Evolutionary conservation across 2,113 vertebrate species (phyloP).

Genomic region (Craseonycteris thonglongyai): DNA sequence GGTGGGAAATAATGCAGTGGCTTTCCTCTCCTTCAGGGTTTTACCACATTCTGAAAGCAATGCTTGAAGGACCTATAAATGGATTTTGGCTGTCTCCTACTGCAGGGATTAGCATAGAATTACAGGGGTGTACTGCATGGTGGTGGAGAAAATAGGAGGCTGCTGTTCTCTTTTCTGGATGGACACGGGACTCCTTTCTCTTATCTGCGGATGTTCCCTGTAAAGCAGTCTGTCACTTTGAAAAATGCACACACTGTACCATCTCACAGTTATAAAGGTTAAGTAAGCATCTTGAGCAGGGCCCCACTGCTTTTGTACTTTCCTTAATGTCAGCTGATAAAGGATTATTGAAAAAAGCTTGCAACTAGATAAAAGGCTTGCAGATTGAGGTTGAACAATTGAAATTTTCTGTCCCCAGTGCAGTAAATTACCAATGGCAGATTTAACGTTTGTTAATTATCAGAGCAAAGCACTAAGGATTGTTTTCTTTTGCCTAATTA

Average conservation of each 20-base stretch:
- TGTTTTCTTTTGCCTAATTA: constrained; percentile 80
- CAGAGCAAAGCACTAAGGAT: constrained; percentile 70
- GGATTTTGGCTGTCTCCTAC: constrained; percentile 31
- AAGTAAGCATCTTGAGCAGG: constrained; percentile 74
- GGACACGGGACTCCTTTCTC: not conserved
- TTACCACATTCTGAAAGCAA: constrained; percentile 42
- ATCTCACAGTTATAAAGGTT: constrained; percentile 77
- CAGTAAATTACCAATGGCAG: constrained; percentile 72
- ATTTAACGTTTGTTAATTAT: constrained; percentile 73
- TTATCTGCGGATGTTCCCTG: constrained; percentile 6
- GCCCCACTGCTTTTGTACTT: constrained; percentile 63
- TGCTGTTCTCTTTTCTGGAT: not conserved
- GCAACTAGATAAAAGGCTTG: constrained; percentile 74
- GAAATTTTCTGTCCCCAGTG: constrained; percentile 64
- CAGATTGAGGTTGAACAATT: constrained; percentile 60
- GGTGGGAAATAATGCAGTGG: not conserved
- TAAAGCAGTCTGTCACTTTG: not conserved
- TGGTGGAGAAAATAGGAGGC: constrained; percentile 7
- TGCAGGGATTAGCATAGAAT: constrained; percentile 55
- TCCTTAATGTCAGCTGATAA: constrained; percentile 71
- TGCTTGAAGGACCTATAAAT: constrained; percentile 36
- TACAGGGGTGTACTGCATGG: not conserved
- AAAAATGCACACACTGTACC: constrained; percentile 68
- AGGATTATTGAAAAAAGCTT: constrained; percentile 72
- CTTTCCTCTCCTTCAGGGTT: not conserved